Evolutionary conservation across 1,140 invertebrate genomes (phyloP), one percentile per base, ranked within the genome.

Genomic region (Prorops nasuta): DNA sequence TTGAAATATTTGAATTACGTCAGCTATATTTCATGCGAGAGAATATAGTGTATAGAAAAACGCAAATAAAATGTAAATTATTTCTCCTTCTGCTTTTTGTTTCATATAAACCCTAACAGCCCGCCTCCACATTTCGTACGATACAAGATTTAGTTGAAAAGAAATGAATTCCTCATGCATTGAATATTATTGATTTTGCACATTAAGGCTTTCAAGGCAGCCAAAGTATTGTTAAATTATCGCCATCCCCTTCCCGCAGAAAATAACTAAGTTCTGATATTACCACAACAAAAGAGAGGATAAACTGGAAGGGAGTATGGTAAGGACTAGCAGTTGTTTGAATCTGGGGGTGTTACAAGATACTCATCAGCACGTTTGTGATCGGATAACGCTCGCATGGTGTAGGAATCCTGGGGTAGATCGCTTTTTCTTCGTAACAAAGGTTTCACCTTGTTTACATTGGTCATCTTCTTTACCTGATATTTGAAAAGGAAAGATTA

Each of bases 401-500:
- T 96, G 67, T 88, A 87, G 54, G 87, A 84, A 80, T 97, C 94
- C 67, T 94, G 89, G 19, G 94, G 94, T 72, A 97, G 80, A 77
- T 97, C 94, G 12, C 93, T 96, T 80, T 97, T 98, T 71, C 92
- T 87, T 73, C 94, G 85, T 35, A 97, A 79, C 55, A 97, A 79
- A 19, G 92, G 91, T 75, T 94, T 94, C 47, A 87, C 88, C 73
- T 86, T 87, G 74, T 88, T 88, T 78, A 80, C 57, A 46, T 74
- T 80, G 46, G 66, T 68, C 58, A 70, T 71, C 48, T 71, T 74
- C 59, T 76, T 81, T 74, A 61, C 74, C 67, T 77, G 42, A 1
- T 12, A 37, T n/a, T 21, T 35, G 3, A 36, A 22, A 47, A 21
- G 47, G 28, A 8, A 19, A 10, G 1, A 40, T 28, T 28, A 6